These are phyloP conservation scores for Blastobasis adustella DNA, from an alignment of 2,888 invertebrate species.

Conservation along the genomic window DNA sequence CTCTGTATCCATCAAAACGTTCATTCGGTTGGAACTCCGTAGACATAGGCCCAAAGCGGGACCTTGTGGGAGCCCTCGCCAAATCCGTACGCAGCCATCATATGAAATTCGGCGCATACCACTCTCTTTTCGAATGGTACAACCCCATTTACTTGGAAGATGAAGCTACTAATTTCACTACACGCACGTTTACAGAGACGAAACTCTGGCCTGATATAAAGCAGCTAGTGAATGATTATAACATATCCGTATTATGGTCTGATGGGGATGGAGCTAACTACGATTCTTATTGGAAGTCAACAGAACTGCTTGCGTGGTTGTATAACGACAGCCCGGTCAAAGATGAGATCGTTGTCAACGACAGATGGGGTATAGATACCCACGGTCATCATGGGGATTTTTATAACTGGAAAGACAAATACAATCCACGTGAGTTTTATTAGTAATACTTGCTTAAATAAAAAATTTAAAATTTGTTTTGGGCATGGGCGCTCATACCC, in stretches of 20 bases:
- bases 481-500: too few relatives aligned
- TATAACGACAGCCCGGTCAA: constrained; percentile 94
- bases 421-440: constrained; percentile 44
- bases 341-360: constrained; percentile 92
- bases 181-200: constrained; percentile 78
- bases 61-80: constrained; percentile 86
- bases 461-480: too few relatives aligned
- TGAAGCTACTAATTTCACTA: constrained; percentile 76
- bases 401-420: constrained; percentile 87
- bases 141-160: constrained; percentile 88
- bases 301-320: constrained; percentile 91
- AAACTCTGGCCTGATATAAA: constrained; percentile 88
- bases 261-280: constrained; percentile 96
- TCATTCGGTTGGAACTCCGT: constrained; percentile 90
- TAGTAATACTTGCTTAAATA: neutral
- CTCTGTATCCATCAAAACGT: constrained; percentile 87
- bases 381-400: constrained; percentile 92
- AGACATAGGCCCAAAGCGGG: constrained; percentile 84
- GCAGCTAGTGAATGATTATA: constrained; percentile 81
- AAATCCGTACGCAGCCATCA: constrained; percentile 77
- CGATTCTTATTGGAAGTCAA: constrained; percentile 88
- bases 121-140: constrained; percentile 92
- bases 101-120: constrained; percentile 88
- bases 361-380: constrained; percentile 91
- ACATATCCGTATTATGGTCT: constrained; percentile 90